These are phyloP conservation scores for Cheilosia grossa DNA, from an alignment of 2,888 invertebrate genomes.

Conservation along the genomic window DNA sequence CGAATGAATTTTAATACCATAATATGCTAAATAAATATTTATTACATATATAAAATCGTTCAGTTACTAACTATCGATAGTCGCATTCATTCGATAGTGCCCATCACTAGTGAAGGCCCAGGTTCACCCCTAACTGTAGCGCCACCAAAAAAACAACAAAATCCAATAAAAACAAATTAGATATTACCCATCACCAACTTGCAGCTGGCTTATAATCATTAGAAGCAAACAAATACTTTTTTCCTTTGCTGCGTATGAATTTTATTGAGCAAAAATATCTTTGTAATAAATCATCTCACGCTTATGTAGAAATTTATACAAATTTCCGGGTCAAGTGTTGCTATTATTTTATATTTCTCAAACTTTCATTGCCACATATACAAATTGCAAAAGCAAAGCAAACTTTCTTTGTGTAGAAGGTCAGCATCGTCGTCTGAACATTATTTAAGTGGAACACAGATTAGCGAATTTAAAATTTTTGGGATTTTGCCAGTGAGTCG, in stretches of 20 bases:
- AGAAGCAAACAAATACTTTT: too few relatives aligned
- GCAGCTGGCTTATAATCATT: too few relatives aligned
- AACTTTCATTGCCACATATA: constrained; percentile 48
- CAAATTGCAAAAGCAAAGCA: background rate
- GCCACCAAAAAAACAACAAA: too few relatives aligned
- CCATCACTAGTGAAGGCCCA: too few relatives aligned
- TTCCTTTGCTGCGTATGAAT: background rate
- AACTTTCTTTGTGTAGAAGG: background rate
- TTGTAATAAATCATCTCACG: background rate
- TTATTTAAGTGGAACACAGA: constrained; percentile 23
- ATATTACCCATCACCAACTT: too few relatives aligned
- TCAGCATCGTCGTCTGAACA: background rate
- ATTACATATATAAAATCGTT: too few relatives aligned
- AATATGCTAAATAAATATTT: too few relatives aligned
- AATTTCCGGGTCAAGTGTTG: constrained; percentile 44
- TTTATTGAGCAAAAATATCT: background rate
- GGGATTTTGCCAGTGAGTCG: constrained; percentile 48
- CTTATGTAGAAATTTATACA: background rate
- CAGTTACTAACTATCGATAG: too few relatives aligned
- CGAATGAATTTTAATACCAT: too few relatives aligned
- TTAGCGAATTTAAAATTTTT: constrained; percentile 43
- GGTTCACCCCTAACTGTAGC: too few relatives aligned
- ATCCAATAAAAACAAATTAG: too few relatives aligned
- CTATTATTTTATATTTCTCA: constrained; percentile 12
- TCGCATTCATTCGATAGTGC: too few relatives aligned